A percentile compares a stretch with the other conserved stretches of the same genome.
phyloP scores from a whole-genome alignment of 2,888 invertebrate species.

The Therioaphis trifolii region DNA sequence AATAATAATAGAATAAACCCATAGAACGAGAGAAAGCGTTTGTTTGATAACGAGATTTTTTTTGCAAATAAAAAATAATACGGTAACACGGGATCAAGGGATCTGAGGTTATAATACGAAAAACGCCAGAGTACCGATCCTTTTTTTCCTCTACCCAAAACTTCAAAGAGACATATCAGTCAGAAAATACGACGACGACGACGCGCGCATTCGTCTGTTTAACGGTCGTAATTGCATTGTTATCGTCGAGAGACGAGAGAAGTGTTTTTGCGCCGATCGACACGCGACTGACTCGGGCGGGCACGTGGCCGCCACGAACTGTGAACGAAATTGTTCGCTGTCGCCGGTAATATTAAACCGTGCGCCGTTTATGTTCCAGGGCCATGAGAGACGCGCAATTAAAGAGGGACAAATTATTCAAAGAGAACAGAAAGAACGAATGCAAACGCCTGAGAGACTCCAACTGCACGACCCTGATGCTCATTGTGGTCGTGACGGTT shows the following conservation, averaged over 20 bases:
- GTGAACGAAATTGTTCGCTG: too few species aligned
- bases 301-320: neutral
- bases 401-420: slow-evolving; percentile 80
- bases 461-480: slow-evolving; percentile 87
- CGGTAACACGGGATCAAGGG: too few species aligned
- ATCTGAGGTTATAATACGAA: too few species aligned
- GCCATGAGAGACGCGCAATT: slow-evolving; percentile 87
- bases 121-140: too few species aligned
- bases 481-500: slow-evolving; percentile 87
- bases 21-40: too few species aligned
- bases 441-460: slow-evolving; percentile 82
- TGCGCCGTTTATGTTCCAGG: slow-evolving; percentile 66
- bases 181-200: too few species aligned
- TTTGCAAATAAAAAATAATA: too few species aligned
- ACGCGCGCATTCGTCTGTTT: neutral
- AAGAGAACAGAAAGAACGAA: slow-evolving; percentile 82
- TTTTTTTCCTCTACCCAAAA: too few species aligned
- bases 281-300: neutral
- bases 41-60: too few species aligned
- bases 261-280: neutral
- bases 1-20: too few species aligned
- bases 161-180: too few species aligned
- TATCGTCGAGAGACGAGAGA: neutral
- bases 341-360: slow-evolving; percentile 13
- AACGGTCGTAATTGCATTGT: neutral